These are phyloP conservation scores for Parochlus steinenii DNA, from an alignment of 2,888 invertebrate genomes.

Conservation along the genomic window DNA sequence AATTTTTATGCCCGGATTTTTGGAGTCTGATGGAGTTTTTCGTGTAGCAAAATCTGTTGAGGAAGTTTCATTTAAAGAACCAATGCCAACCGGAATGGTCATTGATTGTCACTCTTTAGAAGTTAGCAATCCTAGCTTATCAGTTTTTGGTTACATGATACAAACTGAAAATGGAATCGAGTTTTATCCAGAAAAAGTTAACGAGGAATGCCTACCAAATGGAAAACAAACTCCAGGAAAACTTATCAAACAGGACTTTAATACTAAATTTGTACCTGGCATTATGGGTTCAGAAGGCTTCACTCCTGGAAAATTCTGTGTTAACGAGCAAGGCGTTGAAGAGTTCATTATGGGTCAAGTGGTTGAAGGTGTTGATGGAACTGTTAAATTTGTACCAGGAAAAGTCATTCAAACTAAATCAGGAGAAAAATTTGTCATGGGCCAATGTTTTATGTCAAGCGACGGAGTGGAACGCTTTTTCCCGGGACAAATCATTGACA, in stretches of 20 bases:
- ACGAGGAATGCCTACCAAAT: slow-evolving; percentile 32
- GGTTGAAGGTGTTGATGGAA: slow-evolving; percentile 50
- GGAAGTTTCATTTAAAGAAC: slow-evolving; percentile 38
- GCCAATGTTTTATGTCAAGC: slow-evolving; percentile 64
- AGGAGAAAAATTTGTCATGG: slow-evolving; percentile 55
- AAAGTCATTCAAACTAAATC: slow-evolving; percentile 50
- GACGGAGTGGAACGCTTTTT: slow-evolving; percentile 38
- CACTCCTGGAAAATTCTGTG: slow-evolving; percentile 49
- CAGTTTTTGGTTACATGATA: slow-evolving; percentile 48
- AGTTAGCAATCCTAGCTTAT: slow-evolving; percentile 34
- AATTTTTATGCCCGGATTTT: slow-evolving; percentile 45
- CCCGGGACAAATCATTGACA: slow-evolving; percentile 56
- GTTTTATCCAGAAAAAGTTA: slow-evolving; percentile 35
- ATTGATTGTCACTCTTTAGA: slow-evolving; percentile 39
- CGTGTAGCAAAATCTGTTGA: slow-evolving; percentile 39
- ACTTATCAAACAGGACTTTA: slow-evolving; percentile 40
- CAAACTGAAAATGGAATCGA: slow-evolving; percentile 47
- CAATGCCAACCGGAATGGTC: slow-evolving; percentile 37
- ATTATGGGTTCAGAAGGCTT: slow-evolving; percentile 46
- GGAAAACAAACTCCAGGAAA: slow-evolving; percentile 48
- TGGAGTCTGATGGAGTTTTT: slow-evolving; percentile 39
- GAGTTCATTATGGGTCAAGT: slow-evolving; percentile 57
- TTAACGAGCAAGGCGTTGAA: slow-evolving; percentile 49
- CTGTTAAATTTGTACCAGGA: slow-evolving; percentile 46
- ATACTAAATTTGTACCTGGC: slow-evolving; percentile 50